Percentiles rank a stretch among this genome's conserved stretches.
Evolutionary conservation across 2,797 vertebrate species (phyloP).

Genomic region (Amniataba percoides): DNA sequence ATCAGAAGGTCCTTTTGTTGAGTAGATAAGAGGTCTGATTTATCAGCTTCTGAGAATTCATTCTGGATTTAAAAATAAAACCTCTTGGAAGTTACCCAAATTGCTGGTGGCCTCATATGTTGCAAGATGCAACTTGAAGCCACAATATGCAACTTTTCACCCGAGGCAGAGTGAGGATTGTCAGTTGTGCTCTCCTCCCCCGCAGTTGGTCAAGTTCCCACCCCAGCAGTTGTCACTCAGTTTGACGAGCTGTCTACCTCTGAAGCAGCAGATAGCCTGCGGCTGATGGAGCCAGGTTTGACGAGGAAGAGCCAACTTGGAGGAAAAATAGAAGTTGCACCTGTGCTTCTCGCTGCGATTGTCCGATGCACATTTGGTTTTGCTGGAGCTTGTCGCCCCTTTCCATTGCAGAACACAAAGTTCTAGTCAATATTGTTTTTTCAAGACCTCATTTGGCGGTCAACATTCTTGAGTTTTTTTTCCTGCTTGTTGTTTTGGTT

Average conservation of each 20-base stretch:
- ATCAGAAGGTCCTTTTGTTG: slow-evolving; percentile 14
- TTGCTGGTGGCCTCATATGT: slow-evolving; percentile 23
- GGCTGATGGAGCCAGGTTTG: slow-evolving; percentile 36
- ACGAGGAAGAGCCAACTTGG: slow-evolving; percentile 5
- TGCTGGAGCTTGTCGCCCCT: not conserved
- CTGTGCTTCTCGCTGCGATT: slow-evolving; percentile 12
- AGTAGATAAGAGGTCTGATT: slow-evolving; percentile 15
- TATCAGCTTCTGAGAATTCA: slow-evolving; percentile 25
- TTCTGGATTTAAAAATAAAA: slow-evolving; percentile 15
- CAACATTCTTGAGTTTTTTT: not conserved
- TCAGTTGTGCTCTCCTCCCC: slow-evolving; percentile 31
- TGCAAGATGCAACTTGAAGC: slow-evolving; percentile 59
- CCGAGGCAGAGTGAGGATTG: slow-evolving; percentile 33
- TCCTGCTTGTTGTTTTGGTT: not conserved
- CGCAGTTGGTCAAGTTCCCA: slow-evolving; percentile 40
- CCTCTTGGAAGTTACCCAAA: slow-evolving; percentile 25
- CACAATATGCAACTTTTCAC: slow-evolving; percentile 14
- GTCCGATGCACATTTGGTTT: slow-evolving; percentile 1
- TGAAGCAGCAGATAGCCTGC: slow-evolving; percentile 23
- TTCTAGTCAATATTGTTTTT: not conserved
- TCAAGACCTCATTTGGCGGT: not conserved
- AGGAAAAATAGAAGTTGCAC: slow-evolving; percentile 2
- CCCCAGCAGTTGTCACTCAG: slow-evolving; percentile 57
- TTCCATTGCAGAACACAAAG: not conserved
- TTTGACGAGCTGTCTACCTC: slow-evolving; percentile 53